Evolutionary conservation across 2,888 invertebrate genomes (phyloP).

Genomic region (Pachydiplax longipennis): DNA sequence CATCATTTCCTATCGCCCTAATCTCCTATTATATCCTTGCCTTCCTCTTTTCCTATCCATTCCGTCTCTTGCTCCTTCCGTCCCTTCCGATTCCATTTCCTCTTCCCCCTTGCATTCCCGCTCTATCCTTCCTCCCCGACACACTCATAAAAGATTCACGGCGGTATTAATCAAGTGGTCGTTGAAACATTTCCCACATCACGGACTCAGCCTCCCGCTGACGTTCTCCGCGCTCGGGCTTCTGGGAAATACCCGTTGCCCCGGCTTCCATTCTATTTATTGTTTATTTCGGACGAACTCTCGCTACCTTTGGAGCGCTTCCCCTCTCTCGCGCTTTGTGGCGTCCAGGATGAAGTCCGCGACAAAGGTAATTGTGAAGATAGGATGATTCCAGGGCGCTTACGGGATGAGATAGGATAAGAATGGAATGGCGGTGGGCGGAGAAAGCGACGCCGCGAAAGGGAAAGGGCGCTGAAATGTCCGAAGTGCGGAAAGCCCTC

Average conservation of each 20-base stretch:
- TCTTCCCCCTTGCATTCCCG: not conserved
- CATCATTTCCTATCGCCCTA: not conserved
- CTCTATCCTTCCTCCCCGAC: not conserved
- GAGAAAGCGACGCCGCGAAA: not conserved
- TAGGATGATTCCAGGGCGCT: not conserved
- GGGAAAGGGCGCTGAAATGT: not conserved
- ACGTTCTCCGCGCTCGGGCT: not conserved
- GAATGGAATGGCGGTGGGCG: not conserved
- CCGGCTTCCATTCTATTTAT: constrained; percentile 2
- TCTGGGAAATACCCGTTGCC: not conserved
- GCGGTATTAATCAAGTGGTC: constrained; percentile 38
- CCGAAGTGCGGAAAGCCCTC: not conserved
- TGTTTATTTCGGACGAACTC: constrained; percentile 1
- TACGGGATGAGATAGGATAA: not conserved
- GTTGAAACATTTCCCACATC: constrained; percentile 30
- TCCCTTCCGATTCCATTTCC: not conserved
- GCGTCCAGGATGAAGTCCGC: not conserved
- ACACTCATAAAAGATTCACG: constrained; percentile 37
- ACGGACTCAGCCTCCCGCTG: constrained; percentile 6
- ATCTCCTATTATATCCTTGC: not conserved
- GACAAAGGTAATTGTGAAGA: not conserved
- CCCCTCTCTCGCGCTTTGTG: not conserved
- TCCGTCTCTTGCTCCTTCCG: not conserved
- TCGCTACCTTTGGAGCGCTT: not conserved
- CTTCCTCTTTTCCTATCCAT: no score